Evolutionary conservation across 2,888 invertebrate genomes (phyloP).

Genomic region (Lepidocyrtoides sp.): DNA sequence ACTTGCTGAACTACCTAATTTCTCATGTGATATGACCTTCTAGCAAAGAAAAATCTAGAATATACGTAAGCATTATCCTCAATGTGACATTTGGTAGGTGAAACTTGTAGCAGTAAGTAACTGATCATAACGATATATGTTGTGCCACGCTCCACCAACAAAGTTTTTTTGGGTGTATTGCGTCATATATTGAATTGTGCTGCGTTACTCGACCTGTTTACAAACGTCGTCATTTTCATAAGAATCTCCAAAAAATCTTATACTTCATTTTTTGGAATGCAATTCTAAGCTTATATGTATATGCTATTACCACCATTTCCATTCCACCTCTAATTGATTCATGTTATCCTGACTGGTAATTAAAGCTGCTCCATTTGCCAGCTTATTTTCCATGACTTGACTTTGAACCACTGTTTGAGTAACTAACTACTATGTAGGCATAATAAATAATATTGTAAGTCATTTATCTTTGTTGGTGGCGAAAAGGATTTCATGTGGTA

Average conservation of each 20-base stretch:
- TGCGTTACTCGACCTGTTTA: too few species aligned
- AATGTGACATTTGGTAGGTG: slow-evolving; percentile 59
- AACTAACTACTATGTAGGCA: slow-evolving; percentile 33
- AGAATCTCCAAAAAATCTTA: too few species aligned
- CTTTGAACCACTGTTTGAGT: slow-evolving; percentile 1
- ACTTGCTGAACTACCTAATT: background rate
- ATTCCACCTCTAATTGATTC: slow-evolving; percentile 1
- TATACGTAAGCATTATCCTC: slow-evolving; percentile 8
- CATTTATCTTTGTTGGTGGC: background rate
- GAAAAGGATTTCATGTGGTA: background rate
- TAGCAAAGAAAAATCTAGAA: slow-evolving; percentile 5
- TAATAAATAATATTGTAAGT: background rate
- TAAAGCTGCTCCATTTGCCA: slow-evolving; percentile 17
- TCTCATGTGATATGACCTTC: slow-evolving; percentile 49
- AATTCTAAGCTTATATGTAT: too few species aligned
- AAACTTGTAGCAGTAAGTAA: background rate
- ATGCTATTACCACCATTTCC: too few species aligned
- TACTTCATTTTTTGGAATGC: too few species aligned
- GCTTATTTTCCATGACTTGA: background rate
- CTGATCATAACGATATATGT: too few species aligned
- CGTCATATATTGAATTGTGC: too few species aligned
- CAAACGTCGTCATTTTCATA: background rate
- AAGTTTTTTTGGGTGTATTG: too few species aligned
- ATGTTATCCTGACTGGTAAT: slow-evolving; percentile 15
- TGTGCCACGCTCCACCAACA: too few species aligned